Evolutionary conservation across 2,888 invertebrate genomes (phyloP).

Genomic region (Taenaris catops): DNA sequence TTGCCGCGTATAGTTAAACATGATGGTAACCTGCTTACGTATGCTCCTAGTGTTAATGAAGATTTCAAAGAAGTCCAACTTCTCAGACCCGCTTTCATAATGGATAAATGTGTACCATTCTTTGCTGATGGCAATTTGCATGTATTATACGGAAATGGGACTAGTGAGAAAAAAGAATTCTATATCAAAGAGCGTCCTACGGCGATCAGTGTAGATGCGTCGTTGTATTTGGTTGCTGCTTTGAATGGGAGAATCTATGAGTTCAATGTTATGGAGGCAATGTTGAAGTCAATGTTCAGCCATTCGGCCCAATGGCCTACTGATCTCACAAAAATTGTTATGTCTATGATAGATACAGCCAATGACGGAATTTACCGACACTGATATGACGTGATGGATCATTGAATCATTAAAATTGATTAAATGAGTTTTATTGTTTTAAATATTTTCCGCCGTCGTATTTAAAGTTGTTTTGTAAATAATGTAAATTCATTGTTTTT

Average conservation of each 20-base stretch:
- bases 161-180: constrained; percentile 47
- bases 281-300: constrained; percentile 51
- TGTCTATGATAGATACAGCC: constrained; percentile 43
- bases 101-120: constrained; percentile 52
- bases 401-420: background rate
- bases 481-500: background rate
- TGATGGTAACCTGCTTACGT: constrained; percentile 32
- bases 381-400: constrained; percentile 5
- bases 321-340: constrained; percentile 44
- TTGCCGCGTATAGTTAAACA: constrained; percentile 40
- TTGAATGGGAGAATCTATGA: constrained; percentile 56
- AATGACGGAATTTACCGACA: constrained; percentile 34
- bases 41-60: constrained; percentile 36
- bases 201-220: constrained; percentile 53
- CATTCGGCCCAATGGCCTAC: constrained; percentile 31
- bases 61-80: constrained; percentile 43
- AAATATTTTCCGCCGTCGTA: too few species aligned
- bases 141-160: constrained; percentile 47
- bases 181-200: constrained; percentile 38
- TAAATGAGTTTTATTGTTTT: too few species aligned
- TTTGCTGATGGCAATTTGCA: constrained; percentile 46
- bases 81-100: constrained; percentile 52
- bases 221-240: constrained; percentile 50
- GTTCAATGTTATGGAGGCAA: constrained; percentile 53
- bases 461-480: background rate